Conservation (phyloP, 1,140 invertebrate genomes). For the Laodelphax striatellus region DNA sequence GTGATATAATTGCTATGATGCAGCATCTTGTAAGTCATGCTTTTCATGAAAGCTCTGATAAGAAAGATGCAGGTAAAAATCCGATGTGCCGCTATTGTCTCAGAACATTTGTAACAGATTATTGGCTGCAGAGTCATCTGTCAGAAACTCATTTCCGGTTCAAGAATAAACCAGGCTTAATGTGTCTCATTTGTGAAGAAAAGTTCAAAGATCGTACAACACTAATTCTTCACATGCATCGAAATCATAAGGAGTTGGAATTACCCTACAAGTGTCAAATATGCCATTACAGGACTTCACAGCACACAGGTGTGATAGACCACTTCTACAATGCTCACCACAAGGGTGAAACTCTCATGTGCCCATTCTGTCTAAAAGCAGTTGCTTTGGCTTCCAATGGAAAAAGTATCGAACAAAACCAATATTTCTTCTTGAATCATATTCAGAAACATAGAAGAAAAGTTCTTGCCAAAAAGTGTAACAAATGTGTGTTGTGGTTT, state of each 20-base stretch:
- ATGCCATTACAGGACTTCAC: constrained; percentile 62
- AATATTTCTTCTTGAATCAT: constrained; percentile 23
- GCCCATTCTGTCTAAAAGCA: constrained; percentile 60
- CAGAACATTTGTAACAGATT: constrained; percentile 20
- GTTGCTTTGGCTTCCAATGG: constrained; percentile 20
- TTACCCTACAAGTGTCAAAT: constrained; percentile 66
- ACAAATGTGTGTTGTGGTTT: constrained; percentile 53
- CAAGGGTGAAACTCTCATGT: constrained; percentile 46
- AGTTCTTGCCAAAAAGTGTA: constrained; percentile 46
- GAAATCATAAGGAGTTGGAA: constrained; percentile 58
- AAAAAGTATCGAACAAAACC: constrained; percentile 5
- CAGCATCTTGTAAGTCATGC: constrained; percentile 53
- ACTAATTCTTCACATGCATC: constrained; percentile 61
- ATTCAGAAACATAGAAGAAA: constrained; percentile 22
- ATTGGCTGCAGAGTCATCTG: constrained; percentile 20
- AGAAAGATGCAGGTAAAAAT: constrained; percentile 3
- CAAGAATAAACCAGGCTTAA: neutral
- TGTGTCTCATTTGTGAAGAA: constrained; percentile 29
- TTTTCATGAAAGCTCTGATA: constrained; percentile 28
- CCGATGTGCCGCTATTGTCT: constrained; percentile 25
- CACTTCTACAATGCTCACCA: constrained; percentile 36
- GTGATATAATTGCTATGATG: constrained; percentile 50
- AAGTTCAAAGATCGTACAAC: constrained; percentile 20
- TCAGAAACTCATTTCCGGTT: constrained; percentile 8
- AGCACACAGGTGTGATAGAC: constrained; percentile 36